Evolutionary conservation across 1,140 invertebrate species (phyloP).

Genomic region (Pachyrhynchus sulphureomaculatus): DNA sequence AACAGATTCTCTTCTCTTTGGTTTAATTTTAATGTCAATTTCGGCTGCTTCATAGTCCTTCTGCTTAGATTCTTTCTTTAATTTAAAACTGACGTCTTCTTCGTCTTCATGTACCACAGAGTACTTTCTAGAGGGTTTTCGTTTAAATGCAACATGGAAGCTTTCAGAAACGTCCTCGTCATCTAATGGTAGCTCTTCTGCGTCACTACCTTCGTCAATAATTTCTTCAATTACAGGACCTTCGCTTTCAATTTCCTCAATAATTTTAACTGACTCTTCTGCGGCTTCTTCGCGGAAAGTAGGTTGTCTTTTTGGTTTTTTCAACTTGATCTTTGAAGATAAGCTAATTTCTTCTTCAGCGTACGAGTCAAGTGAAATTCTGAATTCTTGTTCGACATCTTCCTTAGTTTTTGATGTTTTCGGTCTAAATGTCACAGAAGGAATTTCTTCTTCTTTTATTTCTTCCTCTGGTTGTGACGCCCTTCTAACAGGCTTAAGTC

Average conservation of each 20-base stretch:
- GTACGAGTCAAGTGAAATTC: conserved; percentile 78
- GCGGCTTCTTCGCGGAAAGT: conserved; percentile 72
- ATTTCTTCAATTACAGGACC: conserved; percentile 70
- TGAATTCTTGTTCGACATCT: conserved; percentile 84
- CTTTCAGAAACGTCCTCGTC: conserved; percentile 59
- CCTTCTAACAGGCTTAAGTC: conserved; percentile 65
- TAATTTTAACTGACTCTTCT: conserved; percentile 71
- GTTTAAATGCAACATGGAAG: conserved; percentile 56
- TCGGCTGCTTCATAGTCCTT: conserved; percentile 58
- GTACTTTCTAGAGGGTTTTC: conserved; percentile 57
- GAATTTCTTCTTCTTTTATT: conserved; percentile 58
- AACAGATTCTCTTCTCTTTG: conserved; percentile 62
- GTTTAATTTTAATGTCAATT: conserved; percentile 57
- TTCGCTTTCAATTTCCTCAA: conserved; percentile 66
- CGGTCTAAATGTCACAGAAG: conserved; percentile 68
- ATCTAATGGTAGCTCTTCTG: conserved; percentile 64
- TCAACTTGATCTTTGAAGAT: conserved; percentile 79
- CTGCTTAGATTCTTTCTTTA: conserved; percentile 52
- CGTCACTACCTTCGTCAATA: conserved; percentile 59
- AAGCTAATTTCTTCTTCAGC: conserved; percentile 84
- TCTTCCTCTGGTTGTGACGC: conserved; percentile 65
- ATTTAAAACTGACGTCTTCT: conserved; percentile 56
- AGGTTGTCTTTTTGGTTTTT: conserved; percentile 61
- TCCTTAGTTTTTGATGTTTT: conserved; percentile 70
- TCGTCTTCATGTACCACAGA: conserved; percentile 61